Percentiles rank a stretch among this genome's conserved stretches.
These are phyloP conservation scores for Sycophila sp. DNA, from an alignment of 1,140 invertebrate species.

Conservation along the genomic window DNA sequence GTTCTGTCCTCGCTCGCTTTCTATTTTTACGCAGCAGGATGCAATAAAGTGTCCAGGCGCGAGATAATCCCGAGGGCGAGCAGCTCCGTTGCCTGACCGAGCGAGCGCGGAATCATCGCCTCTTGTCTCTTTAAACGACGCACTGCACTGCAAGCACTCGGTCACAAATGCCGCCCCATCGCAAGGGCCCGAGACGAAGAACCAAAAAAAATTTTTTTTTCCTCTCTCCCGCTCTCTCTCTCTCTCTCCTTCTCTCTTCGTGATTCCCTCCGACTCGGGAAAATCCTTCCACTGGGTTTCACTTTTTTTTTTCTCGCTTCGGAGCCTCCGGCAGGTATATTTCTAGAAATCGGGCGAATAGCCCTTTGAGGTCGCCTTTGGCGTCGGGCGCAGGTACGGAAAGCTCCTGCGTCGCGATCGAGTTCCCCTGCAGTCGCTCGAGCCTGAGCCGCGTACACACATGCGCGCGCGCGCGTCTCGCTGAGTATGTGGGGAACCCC, in stretches of 20 bases:
- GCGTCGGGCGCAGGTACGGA: not conserved
- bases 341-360: not conserved
- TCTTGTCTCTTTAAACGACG: too few species aligned
- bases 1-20: not conserved
- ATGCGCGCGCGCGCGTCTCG: slow-evolving; percentile 52
- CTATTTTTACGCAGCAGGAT: slow-evolving; percentile 8
- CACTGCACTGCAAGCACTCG: not conserved
- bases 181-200: too few species aligned
- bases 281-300: not conserved
- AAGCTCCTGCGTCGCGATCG: not conserved
- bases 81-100: not conserved
- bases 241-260: not conserved
- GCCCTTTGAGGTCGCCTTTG: not conserved
- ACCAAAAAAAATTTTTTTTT: too few species aligned
- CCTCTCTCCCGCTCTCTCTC: not conserved
- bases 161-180: too few species aligned
- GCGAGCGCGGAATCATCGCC: not conserved
- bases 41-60: not conserved
- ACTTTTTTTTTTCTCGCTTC: slow-evolving; percentile 32
- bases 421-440: too few species aligned
- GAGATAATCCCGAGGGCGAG: not conserved
- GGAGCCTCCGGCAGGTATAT: slow-evolving; percentile 25
- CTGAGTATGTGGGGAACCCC: slow-evolving; percentile 22
- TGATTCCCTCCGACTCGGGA: not conserved
- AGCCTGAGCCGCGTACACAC: slow-evolving; percentile 47